Conservation (phyloP, 2,797 vertebrate species). For the Pangasius larnaudii region DNA sequence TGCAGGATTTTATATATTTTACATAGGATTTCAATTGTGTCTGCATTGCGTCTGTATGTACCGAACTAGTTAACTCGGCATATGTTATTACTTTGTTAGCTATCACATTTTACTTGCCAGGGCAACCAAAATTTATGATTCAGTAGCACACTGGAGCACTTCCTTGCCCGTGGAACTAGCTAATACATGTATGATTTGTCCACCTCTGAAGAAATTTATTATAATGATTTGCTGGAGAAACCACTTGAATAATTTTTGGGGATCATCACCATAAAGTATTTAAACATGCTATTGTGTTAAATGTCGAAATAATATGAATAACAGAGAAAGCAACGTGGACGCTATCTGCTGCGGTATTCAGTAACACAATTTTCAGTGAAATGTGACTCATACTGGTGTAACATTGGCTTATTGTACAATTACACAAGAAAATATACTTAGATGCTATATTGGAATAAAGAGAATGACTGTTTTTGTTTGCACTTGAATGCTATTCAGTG, state of each 20-base stretch:
- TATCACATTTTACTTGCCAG: neutral
- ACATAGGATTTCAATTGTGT: neutral
- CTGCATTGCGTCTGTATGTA: neutral
- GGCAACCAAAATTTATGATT: neutral
- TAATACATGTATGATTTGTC: constrained; percentile 6
- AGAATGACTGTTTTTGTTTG: neutral
- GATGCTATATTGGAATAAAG: neutral
- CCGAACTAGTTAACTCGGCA: neutral
- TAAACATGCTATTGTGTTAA: neutral
- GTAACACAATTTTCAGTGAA: neutral
- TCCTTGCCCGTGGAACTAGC: neutral
- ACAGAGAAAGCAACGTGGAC: neutral
- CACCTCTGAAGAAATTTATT: neutral
- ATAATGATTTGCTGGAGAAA: neutral
- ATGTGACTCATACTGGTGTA: neutral
- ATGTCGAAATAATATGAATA: neutral
- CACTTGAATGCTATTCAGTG: neutral
- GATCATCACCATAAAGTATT: neutral
- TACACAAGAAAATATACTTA: neutral
- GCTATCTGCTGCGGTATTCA: neutral
- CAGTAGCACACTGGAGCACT: neutral
- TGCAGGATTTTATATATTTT: neutral
- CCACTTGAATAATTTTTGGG: neutral
- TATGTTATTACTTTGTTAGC: neutral
- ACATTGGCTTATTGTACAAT: neutral